Conservation (phyloP, 2,113 vertebrate species). For the Athene cunicularia region DNA sequence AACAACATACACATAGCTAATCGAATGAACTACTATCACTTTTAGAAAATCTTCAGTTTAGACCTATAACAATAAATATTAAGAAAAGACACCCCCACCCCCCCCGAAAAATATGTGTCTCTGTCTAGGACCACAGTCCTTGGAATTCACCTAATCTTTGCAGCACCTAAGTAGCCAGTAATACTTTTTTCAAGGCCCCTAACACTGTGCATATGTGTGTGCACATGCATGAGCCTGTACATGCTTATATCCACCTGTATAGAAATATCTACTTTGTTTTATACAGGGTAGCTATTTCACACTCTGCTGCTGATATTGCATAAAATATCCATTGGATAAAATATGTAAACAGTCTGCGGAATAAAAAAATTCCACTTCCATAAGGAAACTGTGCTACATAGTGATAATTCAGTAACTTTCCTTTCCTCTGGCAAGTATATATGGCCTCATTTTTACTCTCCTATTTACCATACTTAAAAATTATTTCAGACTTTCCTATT, state of each 20-base stretch:
- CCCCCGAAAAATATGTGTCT: not conserved
- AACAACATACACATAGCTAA: not conserved
- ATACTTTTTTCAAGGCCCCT: not conserved
- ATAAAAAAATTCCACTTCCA: not conserved
- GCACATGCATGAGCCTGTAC: not conserved
- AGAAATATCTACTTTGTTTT: not conserved
- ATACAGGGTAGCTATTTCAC: not conserved
- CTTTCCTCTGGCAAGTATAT: not conserved
- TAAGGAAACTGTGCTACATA: not conserved
- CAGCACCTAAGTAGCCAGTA: not conserved
- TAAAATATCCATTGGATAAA: not conserved
- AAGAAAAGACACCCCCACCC: not conserved
- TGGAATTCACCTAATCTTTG: not conserved
- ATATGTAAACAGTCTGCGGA: not conserved
- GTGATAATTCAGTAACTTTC: not conserved
- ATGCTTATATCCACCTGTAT: too few species aligned
- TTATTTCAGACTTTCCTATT: not conserved
- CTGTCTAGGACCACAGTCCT: not conserved
- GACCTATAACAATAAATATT: not conserved
- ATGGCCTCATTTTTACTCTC: not conserved
- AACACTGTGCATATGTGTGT: rapidly evolving
- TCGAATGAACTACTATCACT: not conserved
- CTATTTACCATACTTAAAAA: not conserved
- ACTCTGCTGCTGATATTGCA: not conserved
- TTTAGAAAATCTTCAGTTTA: not conserved